Evolutionary conservation across 2,888 invertebrate species (phyloP), one percentile per base, ranked within the genome.

Genomic region (Nemotelus nigrinus): DNA sequence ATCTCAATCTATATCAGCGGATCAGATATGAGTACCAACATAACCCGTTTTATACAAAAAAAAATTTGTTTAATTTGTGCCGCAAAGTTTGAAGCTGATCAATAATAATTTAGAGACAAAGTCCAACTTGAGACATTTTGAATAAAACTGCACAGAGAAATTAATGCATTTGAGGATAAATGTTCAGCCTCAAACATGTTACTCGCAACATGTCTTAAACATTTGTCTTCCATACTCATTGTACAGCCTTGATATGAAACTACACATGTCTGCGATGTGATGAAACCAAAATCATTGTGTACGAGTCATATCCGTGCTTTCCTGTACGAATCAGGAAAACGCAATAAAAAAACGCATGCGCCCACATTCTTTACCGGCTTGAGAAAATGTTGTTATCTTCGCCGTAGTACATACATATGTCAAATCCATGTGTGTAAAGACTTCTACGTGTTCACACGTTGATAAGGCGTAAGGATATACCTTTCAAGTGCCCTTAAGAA

Each of bases 261-360:
- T 4, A 50, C 77, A 70, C 76, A 68, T 60, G 67, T 74, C 44
- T 67, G 74, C 58, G 50, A 44, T 68, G 63, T 41, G 63, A 63
- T 64, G 70, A 64, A 71, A 67, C 76, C 71, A 68, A 44, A 47
- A 10, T 10, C 50, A 68, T 57, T 57, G 6, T 50, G 57, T 41
- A 57, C 68, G 71, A 68, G 50, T 50, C n/a, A 41, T 63, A 60
- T 65, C 43, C 55, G 50, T 45, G 57, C 72, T 48, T 67, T 74
- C 50, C 67, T 78, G 60, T 60, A 57, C 72, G 67, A 71, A 79
- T 79, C 77, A 74, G 77, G 39, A 79, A 77, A 79, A 79, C 67
- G 43, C 67, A 68, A 79, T 39, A 77, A 77, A 79, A 79, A 77
- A 79, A 79, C 79, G 79, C 79, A 79, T 79, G 79, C 79, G 79